Evolutionary conservation across 1,140 invertebrate genomes (phyloP), one percentile per base, ranked within the genome.

Genomic region (Sinella curviseta): DNA sequence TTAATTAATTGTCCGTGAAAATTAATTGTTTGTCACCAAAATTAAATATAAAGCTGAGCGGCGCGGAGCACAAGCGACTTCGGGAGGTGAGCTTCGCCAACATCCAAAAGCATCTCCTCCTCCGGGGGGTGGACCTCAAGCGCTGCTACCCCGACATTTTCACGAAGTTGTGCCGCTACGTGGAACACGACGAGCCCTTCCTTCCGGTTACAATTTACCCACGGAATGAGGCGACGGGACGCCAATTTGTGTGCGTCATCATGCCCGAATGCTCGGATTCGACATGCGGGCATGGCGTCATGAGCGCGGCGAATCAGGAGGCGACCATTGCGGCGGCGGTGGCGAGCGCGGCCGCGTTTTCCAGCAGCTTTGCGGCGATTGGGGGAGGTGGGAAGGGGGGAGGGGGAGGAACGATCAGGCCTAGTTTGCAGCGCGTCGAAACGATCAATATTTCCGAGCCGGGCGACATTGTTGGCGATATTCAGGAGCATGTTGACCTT

Each of bases 201-300:
- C 91, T 93, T n/a, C 94, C 95, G 0, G 91, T 96, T 77, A 96
- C 94, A 0, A 92, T 97, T 80, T 95, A 95, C 85, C 95, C 95
- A 0, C 89, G 91, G 35, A 94, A 97, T 85, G 89, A 90, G 54
- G 88, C 89, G 1, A 94, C 93, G 12, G 94, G 94, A 0, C 92
- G 92, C 86, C 92, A 91, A 76, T 97, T 97, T 86, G 94, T 96
- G 89, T 97, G 95, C 87, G 92, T 97, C 67, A 96, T 97, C 48
- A 95, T 97, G 92, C 93, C 95, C 16, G 94, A 96, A 33, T 81
- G 77, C 24, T 74, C 77, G 20, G 57, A 77, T 20, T 35, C 33
- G 2, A 28, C 35, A 78, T 67, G 54, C 57, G n/a, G n/a, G n/a
- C 60, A 65, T 35, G 60, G 14, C 28, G 60, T 12, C 20, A 8